phyloP scores from a whole-genome alignment of 1,140 invertebrate genomes.

The Lucilia cuprina region DNA sequence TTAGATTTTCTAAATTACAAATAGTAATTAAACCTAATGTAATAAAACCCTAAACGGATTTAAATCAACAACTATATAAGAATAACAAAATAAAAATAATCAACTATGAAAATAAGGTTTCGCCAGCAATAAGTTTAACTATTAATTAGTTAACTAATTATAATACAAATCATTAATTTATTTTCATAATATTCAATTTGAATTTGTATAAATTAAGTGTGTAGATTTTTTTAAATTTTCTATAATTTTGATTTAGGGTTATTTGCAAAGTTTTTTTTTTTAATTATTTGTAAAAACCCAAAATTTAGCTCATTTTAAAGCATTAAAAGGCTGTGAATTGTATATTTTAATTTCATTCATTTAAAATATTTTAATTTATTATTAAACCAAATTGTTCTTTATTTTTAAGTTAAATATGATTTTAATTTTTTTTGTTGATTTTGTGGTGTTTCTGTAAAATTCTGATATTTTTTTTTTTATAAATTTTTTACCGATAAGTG shows the following conservation, averaged over 20 bases:
- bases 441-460: no score
- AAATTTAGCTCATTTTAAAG: conserved; percentile 58
- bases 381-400: no score
- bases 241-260: not conserved
- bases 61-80: no score
- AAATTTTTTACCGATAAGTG: no score
- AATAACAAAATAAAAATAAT: not conserved
- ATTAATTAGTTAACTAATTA: not conserved
- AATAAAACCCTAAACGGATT: not conserved
- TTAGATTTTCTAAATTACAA: conserved; percentile 41
- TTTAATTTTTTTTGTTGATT: no score
- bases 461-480: no score
- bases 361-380: no score
- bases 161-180: not conserved
- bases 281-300: conserved; percentile 28
- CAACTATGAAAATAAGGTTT: not conserved
- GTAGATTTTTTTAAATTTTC: not conserved
- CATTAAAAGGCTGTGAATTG: conserved; percentile 61
- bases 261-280: conserved; percentile 27
- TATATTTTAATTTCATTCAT: conserved; percentile 10
- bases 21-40: not conserved
- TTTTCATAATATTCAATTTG: not conserved
- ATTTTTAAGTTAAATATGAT: no score
- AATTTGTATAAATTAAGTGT: not conserved
- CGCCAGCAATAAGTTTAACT: not conserved